phyloP scores from a whole-genome alignment of 92 coral and sea anemone genomes.

The Ricordea florida region DNA sequence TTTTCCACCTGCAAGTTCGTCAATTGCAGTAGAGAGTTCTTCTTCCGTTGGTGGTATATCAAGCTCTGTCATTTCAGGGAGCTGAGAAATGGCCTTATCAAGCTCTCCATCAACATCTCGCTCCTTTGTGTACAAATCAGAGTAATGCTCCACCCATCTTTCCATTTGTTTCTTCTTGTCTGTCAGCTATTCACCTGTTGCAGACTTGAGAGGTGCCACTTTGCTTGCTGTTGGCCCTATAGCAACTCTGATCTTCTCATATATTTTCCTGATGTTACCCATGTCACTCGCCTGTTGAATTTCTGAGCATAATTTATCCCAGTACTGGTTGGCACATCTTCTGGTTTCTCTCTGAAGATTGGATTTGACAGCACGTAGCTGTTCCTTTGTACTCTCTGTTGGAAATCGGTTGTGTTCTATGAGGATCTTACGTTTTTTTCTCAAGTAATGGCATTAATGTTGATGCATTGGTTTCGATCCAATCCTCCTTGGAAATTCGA shows the following conservation, averaged over 20 bases:
- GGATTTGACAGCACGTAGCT: not conserved
- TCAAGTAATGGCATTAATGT: not conserved
- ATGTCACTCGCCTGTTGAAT: not conserved
- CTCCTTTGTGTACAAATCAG: not conserved
- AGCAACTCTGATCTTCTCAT: not conserved
- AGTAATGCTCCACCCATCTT: slow-evolving; percentile 2
- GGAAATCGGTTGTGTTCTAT: not conserved
- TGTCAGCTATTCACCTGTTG: not conserved
- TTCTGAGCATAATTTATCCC: not conserved
- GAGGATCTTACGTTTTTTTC: not conserved
- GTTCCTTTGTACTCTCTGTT: not conserved
- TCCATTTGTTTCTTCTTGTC: slow-evolving; percentile 3
- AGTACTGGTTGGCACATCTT: not conserved
- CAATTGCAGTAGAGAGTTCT: too few species aligned
- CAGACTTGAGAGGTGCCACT: not conserved
- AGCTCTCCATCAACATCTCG: too few species aligned
- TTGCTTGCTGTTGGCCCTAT: not conserved
- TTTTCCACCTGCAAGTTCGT: too few species aligned
- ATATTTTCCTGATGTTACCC: slow-evolving; percentile 1
- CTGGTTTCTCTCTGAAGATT: not conserved
- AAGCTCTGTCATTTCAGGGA: too few species aligned
- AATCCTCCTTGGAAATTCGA: not conserved
- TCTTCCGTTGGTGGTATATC: too few species aligned
- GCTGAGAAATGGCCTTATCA: too few species aligned
- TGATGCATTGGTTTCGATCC: not conserved